Evolutionary conservation across 2,888 invertebrate species (phyloP).

Genomic region (Sarcophaga rosellei): DNA sequence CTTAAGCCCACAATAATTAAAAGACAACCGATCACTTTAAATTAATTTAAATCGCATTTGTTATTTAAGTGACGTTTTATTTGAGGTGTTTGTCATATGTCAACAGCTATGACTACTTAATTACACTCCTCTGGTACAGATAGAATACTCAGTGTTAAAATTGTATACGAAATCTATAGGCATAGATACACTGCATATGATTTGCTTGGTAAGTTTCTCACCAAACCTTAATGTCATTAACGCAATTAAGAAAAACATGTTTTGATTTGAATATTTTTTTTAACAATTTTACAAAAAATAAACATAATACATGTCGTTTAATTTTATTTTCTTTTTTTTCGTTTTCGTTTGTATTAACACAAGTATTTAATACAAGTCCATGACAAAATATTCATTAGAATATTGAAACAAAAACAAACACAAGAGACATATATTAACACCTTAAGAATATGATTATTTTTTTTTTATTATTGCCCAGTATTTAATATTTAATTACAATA

Average conservation of each 20-base stretch:
- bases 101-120: background rate
- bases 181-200: background rate
- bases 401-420: slow-evolving; percentile 36
- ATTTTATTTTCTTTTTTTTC: background rate
- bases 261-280: background rate
- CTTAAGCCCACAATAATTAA: no score
- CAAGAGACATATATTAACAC: slow-evolving; percentile 56
- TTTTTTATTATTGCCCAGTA: slow-evolving; percentile 10
- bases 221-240: slow-evolving; percentile 46
- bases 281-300: slow-evolving; percentile 16
- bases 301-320: slow-evolving; percentile 17
- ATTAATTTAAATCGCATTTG: no score
- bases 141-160: background rate
- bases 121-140: background rate
- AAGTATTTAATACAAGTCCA: slow-evolving; percentile 23
- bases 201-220: slow-evolving; percentile 29
- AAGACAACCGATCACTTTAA: no score
- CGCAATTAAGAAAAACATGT: slow-evolving; percentile 50
- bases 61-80: no score
- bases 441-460: slow-evolving; percentile 50
- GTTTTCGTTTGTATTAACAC: background rate
- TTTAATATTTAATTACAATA: slow-evolving; percentile 4
- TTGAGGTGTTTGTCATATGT: background rate
- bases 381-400: slow-evolving; percentile 38
- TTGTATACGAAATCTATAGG: background rate